phyloP scores from a whole-genome alignment of 2,888 invertebrate species.

The Tethea ocularis region DNA sequence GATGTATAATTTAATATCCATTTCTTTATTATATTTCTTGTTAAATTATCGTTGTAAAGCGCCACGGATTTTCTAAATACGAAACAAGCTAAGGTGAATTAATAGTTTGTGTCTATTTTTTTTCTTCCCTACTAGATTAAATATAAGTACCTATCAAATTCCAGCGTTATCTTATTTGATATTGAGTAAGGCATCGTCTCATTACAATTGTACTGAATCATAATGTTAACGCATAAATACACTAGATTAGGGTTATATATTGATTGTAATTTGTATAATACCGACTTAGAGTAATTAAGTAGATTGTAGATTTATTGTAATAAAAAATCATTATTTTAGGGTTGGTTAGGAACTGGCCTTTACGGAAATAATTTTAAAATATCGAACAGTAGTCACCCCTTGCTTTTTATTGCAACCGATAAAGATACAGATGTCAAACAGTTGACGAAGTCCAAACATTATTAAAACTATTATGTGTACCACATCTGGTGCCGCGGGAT shows the following conservation, averaged over 20 bases:
- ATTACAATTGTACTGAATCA: neutral
- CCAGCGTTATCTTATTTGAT: neutral
- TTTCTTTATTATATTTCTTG: too few relatives aligned
- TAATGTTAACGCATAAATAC: neutral
- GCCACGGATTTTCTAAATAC: too few relatives aligned
- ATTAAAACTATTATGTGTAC: conserved; percentile 34
- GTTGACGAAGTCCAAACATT: conserved; percentile 48
- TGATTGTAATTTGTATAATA: too few relatives aligned
- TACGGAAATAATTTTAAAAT: neutral
- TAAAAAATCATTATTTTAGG: too few relatives aligned
- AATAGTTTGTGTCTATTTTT: too few relatives aligned
- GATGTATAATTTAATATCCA: too few relatives aligned
- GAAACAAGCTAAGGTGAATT: too few relatives aligned
- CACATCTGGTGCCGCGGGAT: conserved; percentile 60
- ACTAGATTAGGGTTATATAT: too few relatives aligned
- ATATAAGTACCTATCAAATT: neutral
- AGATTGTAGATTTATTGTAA: too few relatives aligned
- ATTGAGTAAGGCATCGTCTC: neutral
- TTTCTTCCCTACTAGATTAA: neutral
- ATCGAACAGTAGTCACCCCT: conserved; percentile 38
- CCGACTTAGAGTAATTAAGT: too few relatives aligned
- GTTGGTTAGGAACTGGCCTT: neutral
- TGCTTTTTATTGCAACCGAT: conserved; percentile 42
- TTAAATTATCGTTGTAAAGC: too few relatives aligned
- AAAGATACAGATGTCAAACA: conserved; percentile 75